Base-by-base conservation (phyloP, 2,113 vertebrate genomes). In the Dermatemys mawii region DNA sequence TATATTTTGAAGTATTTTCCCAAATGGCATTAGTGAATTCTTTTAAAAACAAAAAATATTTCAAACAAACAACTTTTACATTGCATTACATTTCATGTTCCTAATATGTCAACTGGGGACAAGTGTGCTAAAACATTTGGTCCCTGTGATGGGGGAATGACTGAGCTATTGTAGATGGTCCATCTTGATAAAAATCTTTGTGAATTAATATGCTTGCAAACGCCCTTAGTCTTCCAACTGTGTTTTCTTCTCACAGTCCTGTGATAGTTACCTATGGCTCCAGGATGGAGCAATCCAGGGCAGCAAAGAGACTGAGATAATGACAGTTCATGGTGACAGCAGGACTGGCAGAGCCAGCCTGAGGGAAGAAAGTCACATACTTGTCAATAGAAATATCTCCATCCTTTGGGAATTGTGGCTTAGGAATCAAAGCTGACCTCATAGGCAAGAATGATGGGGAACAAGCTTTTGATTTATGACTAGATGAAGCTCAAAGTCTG, bases 281-380 rank as follows among this genome's bases (percentile, higher is more conserved):
- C 93, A 29, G 93, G 90, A 93, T 84, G 93, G 94, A 96, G 95
- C 97, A 98, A 97, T 97, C 93, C 94, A 50, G 93, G 88, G 97
- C 95, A 96, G 97, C 97, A 96, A 97, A 98, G 89, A 96, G 96
- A 96, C 87, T 83, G 96, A 97, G 97, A 97, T 97, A 97, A 97
- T 95, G 97, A 96, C 95, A 83, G 94, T 54, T 81, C 92, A 89
- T 97, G 97, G 97, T 97, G 97, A 97, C 97, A 97, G 96, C 95
- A 88, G 91, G 96, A 88, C 96, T 96, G 95, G 94, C 93, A 97
- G 90, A 97, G 90, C 94, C 96, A 93, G 96, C 96, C 94, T 14
- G 73, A 78, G 96, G 93, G 95, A 92, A 96, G 89, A 95, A 35
- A 96, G 95, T 97, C 97, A 93, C 86, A 4, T 82, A 95, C 89